Percentiles rank a stretch among this genome's conserved stretches.
Evolutionary conservation across 2,797 vertebrate species (phyloP).

Genomic region (Falco berigora): DNA sequence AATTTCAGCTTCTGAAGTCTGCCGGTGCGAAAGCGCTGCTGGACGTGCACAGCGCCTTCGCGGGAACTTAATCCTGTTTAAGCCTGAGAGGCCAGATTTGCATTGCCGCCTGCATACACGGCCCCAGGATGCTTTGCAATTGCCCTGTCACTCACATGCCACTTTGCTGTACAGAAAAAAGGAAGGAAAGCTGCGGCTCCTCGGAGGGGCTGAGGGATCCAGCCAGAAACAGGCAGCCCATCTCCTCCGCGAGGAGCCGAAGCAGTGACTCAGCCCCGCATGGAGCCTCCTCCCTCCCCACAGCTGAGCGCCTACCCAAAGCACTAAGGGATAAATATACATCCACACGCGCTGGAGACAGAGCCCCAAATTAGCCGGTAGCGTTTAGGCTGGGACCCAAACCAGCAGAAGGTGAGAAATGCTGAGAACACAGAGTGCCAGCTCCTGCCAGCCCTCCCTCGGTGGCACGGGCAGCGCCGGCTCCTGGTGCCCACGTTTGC

Average conservation of each 20-base stretch:
- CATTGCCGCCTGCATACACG: background rate
- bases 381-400: background rate
- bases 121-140: background rate
- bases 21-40: background rate
- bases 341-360: background rate
- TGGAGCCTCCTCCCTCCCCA: background rate
- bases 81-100: constrained; percentile 8
- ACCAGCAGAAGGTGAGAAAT: constrained; percentile 4
- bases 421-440: background rate
- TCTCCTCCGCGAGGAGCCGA: background rate
- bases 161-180: background rate
- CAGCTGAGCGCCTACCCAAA: background rate
- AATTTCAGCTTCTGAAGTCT: background rate
- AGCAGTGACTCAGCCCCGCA: background rate
- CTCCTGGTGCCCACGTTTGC: fast-evolving
- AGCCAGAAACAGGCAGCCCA: background rate
- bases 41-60: background rate
- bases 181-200: background rate
- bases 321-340: constrained; percentile 38
- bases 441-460: background rate
- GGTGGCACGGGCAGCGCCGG: fast-evolving
- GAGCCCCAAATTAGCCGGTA: constrained; percentile 1
- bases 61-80: background rate
- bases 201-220: background rate
- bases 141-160: background rate